Evolutionary conservation across 1,140 invertebrate species (phyloP).

Genomic region (Mycetomoellerius zeteki): DNA sequence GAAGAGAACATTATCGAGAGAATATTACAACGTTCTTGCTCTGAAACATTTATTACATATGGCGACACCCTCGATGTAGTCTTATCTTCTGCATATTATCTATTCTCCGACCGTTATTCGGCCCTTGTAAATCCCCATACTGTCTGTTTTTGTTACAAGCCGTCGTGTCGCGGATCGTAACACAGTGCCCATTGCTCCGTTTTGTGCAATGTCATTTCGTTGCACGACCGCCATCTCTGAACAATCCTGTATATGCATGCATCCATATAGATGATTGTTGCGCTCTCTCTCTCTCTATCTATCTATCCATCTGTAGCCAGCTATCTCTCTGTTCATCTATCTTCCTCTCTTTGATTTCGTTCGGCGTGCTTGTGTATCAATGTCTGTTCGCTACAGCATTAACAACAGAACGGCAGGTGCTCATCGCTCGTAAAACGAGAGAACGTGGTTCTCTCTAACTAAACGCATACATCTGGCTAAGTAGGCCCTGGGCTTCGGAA

Average conservation of each 20-base stretch:
- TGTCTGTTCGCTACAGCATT: slow-evolving; percentile 39
- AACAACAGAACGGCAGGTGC: slow-evolving; percentile 43
- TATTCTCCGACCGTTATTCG: slow-evolving; percentile 43
- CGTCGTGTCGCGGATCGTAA: slow-evolving; percentile 34
- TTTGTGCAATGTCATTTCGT: slow-evolving; percentile 54
- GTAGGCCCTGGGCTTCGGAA: slow-evolving; percentile 1
- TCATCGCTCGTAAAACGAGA: slow-evolving; percentile 38
- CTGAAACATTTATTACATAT: slow-evolving; percentile 49
- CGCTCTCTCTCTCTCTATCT: neutral
- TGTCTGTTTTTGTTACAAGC: slow-evolving; percentile 34
- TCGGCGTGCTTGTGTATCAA: slow-evolving; percentile 38
- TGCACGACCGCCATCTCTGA: neutral
- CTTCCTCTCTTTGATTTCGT: slow-evolving; percentile 29
- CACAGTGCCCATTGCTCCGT: neutral
- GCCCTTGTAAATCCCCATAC: slow-evolving; percentile 39
- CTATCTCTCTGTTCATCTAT: neutral
- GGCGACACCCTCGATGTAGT: slow-evolving; percentile 9
- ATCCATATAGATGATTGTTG: neutral
- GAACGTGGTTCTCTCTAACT: slow-evolving; percentile 6
- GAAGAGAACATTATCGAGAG: slow-evolving; percentile 20
- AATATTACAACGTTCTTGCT: slow-evolving; percentile 41
- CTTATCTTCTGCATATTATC: slow-evolving; percentile 53
- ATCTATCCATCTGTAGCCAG: neutral
- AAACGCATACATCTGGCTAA: neutral
- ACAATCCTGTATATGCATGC: slow-evolving; percentile 11